Conservation (phyloP, 2,113 vertebrate genomes). For the Malurus melanocephalus region DNA sequence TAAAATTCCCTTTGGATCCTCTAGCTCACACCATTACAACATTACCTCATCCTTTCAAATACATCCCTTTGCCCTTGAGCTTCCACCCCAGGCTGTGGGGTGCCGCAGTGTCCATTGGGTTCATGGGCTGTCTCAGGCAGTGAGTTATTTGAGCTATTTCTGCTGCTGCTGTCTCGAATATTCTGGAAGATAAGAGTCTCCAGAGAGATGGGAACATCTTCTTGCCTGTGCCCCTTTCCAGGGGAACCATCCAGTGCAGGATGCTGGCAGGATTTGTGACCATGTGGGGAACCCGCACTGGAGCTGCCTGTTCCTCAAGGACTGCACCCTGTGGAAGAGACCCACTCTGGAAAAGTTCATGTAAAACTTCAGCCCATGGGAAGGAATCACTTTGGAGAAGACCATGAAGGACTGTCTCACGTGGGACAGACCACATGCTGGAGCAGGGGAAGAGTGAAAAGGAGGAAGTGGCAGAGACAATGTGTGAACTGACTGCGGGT, state of each 20-base stretch:
- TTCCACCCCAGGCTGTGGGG: background rate
- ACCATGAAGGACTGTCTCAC: background rate
- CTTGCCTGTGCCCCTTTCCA: background rate
- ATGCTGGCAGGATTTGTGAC: background rate
- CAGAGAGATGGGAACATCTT: background rate
- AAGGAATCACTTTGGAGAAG: background rate
- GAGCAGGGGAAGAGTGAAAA: background rate
- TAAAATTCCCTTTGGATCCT: background rate
- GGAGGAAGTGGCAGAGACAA: background rate
- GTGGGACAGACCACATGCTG: background rate
- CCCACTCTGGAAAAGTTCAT: background rate
- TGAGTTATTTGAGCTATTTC: background rate
- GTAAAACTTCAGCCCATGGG: fast-evolving
- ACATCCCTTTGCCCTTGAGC: background rate
- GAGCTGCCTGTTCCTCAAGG: background rate
- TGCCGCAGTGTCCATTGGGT: background rate
- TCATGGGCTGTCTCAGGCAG: background rate
- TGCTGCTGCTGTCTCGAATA: background rate
- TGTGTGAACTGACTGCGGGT: background rate
- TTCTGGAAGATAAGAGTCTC: background rate
- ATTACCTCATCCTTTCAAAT: background rate
- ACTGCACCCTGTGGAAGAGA: background rate
- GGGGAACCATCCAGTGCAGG: fast-evolving
- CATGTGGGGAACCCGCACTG: fast-evolving
- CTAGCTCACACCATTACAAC: background rate